Base-by-base conservation (phyloP, 2,797 vertebrate species). In the Gymnopithys bicolor region DNA sequence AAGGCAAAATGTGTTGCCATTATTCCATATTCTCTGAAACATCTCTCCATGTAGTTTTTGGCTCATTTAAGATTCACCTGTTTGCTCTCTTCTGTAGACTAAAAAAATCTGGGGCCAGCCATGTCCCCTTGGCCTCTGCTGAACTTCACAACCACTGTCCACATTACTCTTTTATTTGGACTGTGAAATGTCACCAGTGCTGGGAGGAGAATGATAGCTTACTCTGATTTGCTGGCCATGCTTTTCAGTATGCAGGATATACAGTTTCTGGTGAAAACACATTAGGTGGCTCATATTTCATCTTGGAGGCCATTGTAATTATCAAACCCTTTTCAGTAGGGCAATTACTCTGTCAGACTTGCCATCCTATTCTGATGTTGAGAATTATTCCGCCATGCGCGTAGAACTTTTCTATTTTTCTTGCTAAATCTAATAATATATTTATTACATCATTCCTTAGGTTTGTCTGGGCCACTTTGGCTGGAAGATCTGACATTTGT, bases 181-280 rank as follows among this genome's bases (percentile, higher is more conserved):
- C 21, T 0, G 6, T n/a, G n/a, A 24, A 73, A 63, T 69, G 24
- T 86, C n/a, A 74, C 1, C 9, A 70, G 11, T 35, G 21, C 7
- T 25, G 23, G 32, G n/a, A 49, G 87, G 35, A 79, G 9, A 55
- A 63, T 30, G 11, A 18, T 4, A 10, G 1, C 15, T 84, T 52
- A 22, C 15, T 84, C 58, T 41, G 46, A n/a, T 46, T 7, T 62
- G 5, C 11, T 75, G 23, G 1, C 2, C 1, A 0, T 52, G 28
- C 3, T 41, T 68, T 82, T 79, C 41, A 56, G 19, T 30, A 46
- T 24, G 4, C 24, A 35, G 2, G 13, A 24, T 46, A 52, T 13
- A 17, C 11, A 41, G 24, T 46, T 90, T 32, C 48, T 51, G 18
- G 17, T 63, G 22, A 75, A 11, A 87, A n/a, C 7, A 22, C 3